A percentile compares a stretch with the other conserved stretches of the same genome.
phyloP scores from a whole-genome alignment of 2,888 invertebrate species.

The Clitarchus hookeri region DNA sequence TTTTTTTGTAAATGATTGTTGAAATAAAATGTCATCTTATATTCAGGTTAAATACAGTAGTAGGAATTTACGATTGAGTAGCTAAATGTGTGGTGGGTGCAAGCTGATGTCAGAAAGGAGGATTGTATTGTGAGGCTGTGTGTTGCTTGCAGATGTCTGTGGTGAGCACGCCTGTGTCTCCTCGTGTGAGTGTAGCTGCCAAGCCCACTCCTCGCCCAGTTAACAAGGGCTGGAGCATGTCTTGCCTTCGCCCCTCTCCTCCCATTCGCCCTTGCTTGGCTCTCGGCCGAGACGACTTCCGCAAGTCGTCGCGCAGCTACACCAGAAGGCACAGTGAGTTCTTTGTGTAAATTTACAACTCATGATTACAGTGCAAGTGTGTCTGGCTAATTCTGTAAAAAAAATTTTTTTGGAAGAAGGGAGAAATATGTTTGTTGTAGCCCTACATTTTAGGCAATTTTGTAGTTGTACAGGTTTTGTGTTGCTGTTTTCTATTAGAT shows the following conservation, averaged over 20 bases:
- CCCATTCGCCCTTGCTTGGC: conserved; percentile 80
- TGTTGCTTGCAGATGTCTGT: conserved; percentile 63
- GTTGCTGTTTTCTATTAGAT: no score
- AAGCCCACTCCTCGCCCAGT: conserved; percentile 42
- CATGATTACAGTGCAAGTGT: no score
- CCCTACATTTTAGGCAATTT: no score
- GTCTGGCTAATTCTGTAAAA: no score
- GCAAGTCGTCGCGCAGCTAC: conserved; percentile 37
- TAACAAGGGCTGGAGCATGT: conserved; percentile 75
- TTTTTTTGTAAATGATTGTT: no score
- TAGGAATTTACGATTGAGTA: no score
- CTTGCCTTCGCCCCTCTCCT: conserved; percentile 85
- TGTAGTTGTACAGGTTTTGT: no score
- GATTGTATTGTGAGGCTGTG: conserved; percentile 38
- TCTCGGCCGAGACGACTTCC: conserved; percentile 50
- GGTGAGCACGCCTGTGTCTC: conserved; percentile 32
- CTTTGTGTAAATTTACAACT: no score
- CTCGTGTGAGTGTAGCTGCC: conserved; percentile 36
- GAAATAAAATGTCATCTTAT: no score
- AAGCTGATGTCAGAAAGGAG: neutral
- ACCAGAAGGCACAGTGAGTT: conserved; percentile 44
- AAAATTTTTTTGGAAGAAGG: no score
- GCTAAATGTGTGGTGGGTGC: neutral
- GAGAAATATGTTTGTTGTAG: no score
- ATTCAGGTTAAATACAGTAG: no score